Evolutionary conservation across 2,113 vertebrate species (phyloP), one percentile per base, ranked within the genome.

Genomic region (Hoplias malabaricus): DNA sequence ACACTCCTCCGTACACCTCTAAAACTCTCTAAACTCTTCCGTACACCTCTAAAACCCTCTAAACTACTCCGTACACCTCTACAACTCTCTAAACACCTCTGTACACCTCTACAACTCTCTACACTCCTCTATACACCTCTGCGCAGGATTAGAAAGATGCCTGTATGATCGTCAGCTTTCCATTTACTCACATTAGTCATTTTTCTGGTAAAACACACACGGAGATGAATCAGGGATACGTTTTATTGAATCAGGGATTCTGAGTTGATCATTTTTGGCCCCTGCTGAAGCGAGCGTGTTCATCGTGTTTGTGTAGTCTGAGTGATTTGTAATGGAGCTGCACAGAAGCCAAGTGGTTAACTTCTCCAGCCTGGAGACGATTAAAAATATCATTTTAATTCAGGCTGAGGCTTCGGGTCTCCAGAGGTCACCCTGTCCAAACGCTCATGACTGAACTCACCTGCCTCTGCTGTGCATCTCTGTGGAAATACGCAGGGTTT

Each of bases 351-450:
- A 85, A 82, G 80, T 82, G 85, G 34, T 46, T 36, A 69, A 86
- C 83, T 78, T 80, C 86, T 90, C 85, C 87, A 89, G 79, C 72
- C 75, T 80, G 82, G 85, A 79, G 75, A 83, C 81, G 29, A 88
- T 91, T 89, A 91, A 88, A 87, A 90, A 77, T 70, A 83, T 80
- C 82, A 85, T 89, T 90, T 86, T 73, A 81, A 83, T 90, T 65
- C 40, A 48, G 19, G 16, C 69, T 34, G 6, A 80, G 25, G 63
- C 53, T 65, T 56, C 42, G 23, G 69, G 38, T 79, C 53, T 48
- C 19, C 42, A 43, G 33, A 29, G 69, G 38, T 79, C 53, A 38
- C 19, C 42, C 36, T 61, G 80, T 84, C 77, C 80, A 76, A 77
- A 82, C 72, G 75, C 69, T 69, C 80, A 42, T 92, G 89, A 90